Evolutionary conservation across 2,888 invertebrate species (phyloP), one percentile per base, ranked within the genome.

Genomic region (Parasteatoda lunata): DNA sequence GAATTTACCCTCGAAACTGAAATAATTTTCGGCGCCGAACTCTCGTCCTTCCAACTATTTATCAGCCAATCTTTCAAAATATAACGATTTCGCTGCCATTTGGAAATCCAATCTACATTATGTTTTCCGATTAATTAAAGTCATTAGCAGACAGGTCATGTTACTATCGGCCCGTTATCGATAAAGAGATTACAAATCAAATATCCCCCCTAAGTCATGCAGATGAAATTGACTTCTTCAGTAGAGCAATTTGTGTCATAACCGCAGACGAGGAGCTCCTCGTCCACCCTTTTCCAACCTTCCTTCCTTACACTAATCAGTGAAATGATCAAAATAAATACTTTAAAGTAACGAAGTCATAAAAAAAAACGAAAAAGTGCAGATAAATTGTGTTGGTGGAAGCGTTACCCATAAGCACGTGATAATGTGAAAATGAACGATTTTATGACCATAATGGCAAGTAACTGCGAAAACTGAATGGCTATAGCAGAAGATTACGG

Each of bases 341-440:
- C 71, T 84, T 84, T 84, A 84, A 84, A 84, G 83, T 84, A 72
- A 84, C 72, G 77, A 52, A 72, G 77, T 71, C 83, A 54, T 84
- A 84, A 84, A 84, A 84, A 83, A 77, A 59, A 30, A 30, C 30
- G 30, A 30, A 30, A 30, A 59, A n/a, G n/a, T 13, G 59, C 76
- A 84, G 83, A 84, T 84, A 84, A 84, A 84, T 71, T 65, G 52
- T 45, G 77, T 49, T 52, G 70, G 70, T 64, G 59, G 76, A 71
- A 71, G 47, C 76, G 77, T 65, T 70, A 15, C 15, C 65, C 15
- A 51, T 77, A 84, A 84, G 83, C 72, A 84, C 83, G 83, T 84
- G 83, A 84, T 84, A 84, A 84, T 84, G 83, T 72, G 83, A 77
- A 77, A 77, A 84, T 77, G 83, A 84, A 84, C 77, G 77, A 76